Percentiles rank a stretch among this genome's conserved stretches.
These are phyloP conservation scores for Perizoma affinitatum DNA, from an alignment of 2,888 invertebrate species.

Conservation along the genomic window DNA sequence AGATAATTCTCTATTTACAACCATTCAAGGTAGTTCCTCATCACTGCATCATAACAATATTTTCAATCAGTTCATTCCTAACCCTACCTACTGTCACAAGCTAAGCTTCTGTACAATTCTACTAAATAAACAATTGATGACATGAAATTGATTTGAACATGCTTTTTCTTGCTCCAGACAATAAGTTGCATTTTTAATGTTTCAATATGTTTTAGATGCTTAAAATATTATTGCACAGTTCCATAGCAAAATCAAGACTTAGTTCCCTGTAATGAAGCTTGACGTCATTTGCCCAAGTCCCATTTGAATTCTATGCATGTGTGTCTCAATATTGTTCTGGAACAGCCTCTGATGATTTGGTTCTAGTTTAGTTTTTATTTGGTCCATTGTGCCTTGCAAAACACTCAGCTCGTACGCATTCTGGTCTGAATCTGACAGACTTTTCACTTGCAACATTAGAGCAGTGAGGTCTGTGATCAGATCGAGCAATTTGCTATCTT, in stretches of 20 bases:
- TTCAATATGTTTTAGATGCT: too few relatives aligned
- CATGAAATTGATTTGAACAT: too few relatives aligned
- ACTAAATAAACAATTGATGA: too few relatives aligned
- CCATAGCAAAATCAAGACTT: background rate
- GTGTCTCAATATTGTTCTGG: constrained; percentile 95
- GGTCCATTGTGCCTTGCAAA: constrained; percentile 95
- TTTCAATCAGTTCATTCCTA: too few relatives aligned
- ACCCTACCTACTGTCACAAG: too few relatives aligned
- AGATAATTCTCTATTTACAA: too few relatives aligned
- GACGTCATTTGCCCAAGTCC: constrained; percentile 83
- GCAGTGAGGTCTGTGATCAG: constrained; percentile 95
- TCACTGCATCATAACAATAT: too few relatives aligned
- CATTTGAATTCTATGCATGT: constrained; percentile 94
- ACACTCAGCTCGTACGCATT: constrained; percentile 96
- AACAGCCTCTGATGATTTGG: constrained; percentile 90
- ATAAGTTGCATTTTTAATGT: too few relatives aligned
- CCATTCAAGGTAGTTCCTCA: too few relatives aligned
- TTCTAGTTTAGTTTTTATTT: constrained; percentile 92
- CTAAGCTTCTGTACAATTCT: too few relatives aligned
- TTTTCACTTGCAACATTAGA: constrained; percentile 94
- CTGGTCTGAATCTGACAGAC: constrained; percentile 89
- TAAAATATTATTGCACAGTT: too few relatives aligned
- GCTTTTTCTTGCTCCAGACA: too few relatives aligned
- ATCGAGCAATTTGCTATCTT: constrained; percentile 87
- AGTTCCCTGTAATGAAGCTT: constrained; percentile 54